These are phyloP conservation scores for Pteronotus mesoamericanus DNA, from an alignment of 2,797 vertebrate genomes.

Conservation along the genomic window DNA sequence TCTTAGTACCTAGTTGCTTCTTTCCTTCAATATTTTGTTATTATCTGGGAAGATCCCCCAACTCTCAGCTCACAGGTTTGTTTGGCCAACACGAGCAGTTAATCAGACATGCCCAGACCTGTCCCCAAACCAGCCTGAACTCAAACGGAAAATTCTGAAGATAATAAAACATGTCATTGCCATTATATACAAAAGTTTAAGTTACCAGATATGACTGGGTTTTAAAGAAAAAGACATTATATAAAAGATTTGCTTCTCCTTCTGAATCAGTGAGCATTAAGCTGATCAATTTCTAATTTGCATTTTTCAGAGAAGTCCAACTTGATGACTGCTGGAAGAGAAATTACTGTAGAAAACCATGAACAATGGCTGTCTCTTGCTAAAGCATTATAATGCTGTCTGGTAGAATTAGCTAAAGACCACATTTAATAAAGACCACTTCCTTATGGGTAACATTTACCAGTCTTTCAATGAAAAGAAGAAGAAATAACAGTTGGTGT, in stretches of 20 bases:
- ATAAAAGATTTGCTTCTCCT: neutral
- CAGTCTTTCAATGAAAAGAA: neutral
- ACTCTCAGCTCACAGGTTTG: neutral
- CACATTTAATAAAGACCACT: neutral
- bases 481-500: slow-evolving; percentile 41
- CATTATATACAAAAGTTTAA: neutral
- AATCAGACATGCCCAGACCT: neutral
- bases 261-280: neutral
- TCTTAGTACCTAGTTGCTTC: neutral
- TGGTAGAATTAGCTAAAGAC: neutral
- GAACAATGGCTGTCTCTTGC: neutral
- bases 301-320: neutral
- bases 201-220: neutral
- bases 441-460: slow-evolving; percentile 29
- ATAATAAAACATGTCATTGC: neutral
- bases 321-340: neutral
- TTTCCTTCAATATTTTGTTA: neutral
- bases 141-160: neutral
- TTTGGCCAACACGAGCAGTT: neutral
- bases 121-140: neutral
- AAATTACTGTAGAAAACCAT: neutral
- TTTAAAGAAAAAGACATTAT: neutral
- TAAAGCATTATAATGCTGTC: neutral
- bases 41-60: neutral
- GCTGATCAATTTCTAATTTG: neutral